Evolutionary conservation across 2,113 vertebrate species (phyloP).

Genomic region (Prionailurus bengalensis): DNA sequence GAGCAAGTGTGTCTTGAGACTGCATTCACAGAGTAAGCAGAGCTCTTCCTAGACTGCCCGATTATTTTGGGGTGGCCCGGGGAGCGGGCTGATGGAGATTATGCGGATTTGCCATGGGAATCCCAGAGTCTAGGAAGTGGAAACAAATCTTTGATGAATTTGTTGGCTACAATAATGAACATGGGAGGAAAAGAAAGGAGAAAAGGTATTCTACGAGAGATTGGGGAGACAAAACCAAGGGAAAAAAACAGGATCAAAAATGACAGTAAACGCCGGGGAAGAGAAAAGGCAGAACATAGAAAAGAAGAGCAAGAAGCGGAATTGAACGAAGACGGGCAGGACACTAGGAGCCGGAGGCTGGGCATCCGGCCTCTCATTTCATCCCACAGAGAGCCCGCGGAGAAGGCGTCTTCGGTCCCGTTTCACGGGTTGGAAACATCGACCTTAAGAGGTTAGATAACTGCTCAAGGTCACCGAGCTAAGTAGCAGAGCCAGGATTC

Average conservation of each 20-base stretch:
- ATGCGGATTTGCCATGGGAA: neutral
- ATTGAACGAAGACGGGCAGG: neutral
- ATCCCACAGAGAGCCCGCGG: neutral
- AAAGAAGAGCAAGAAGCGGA: neutral
- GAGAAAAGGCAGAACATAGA: neutral
- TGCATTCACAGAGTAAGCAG: neutral
- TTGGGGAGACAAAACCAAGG: neutral
- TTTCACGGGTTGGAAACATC: no score
- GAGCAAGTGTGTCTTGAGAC: neutral
- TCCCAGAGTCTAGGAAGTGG: neutral
- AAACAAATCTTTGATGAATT: slow-evolving; percentile 22
- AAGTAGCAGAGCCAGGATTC: neutral
- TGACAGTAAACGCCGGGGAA: neutral
- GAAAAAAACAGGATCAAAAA: neutral
- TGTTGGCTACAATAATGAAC: neutral
- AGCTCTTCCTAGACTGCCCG: neutral
- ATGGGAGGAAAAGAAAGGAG: neutral
- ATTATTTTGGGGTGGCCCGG: neutral
- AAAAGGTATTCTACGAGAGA: neutral
- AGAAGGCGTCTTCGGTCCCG: neutral
- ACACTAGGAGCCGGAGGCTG: neutral
- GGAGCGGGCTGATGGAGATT: neutral
- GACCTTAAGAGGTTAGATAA: neutral
- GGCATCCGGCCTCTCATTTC: neutral
- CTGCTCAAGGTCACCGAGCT: neutral